A percentile compares a stretch with the other conserved stretches of the same genome.
phyloP scores from a whole-genome alignment of 2,888 invertebrate species.

The Thereva nobilitata region DNA sequence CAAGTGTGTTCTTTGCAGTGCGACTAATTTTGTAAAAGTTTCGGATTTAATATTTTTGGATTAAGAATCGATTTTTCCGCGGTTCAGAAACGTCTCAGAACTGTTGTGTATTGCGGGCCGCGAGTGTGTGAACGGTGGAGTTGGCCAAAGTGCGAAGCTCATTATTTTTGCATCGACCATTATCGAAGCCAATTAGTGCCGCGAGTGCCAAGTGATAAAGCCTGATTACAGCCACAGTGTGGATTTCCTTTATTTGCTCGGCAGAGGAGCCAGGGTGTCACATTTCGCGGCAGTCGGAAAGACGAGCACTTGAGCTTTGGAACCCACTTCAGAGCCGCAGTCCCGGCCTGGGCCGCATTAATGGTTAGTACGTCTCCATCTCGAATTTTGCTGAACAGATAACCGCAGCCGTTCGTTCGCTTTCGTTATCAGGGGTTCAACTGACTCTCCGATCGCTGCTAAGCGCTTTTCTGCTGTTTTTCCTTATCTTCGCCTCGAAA shows the following conservation, averaged over 20 bases:
- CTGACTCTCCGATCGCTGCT: background rate
- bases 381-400: background rate
- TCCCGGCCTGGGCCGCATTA: background rate
- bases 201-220: conserved; percentile 10
- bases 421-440: conserved; percentile 20
- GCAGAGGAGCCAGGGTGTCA: conserved; percentile 12
- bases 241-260: conserved; percentile 16
- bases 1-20: background rate
- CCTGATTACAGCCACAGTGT: conserved; percentile 15
- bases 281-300: background rate
- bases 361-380: conserved; percentile 28
- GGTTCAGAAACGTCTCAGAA: background rate
- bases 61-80: too few species aligned
- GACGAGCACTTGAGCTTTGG: conserved; percentile 17
- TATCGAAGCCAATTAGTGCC: conserved; percentile 25
- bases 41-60: too few species aligned
- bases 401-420: conserved; percentile 28
- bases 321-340: conserved; percentile 22
- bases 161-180: conserved; percentile 23
- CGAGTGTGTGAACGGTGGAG: background rate
- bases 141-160: conserved; percentile 5
- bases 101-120: background rate
- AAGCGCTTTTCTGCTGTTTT: too few species aligned
- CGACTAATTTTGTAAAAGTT: too few species aligned
- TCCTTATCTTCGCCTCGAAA: too few species aligned